phyloP scores from a whole-genome alignment of 2,113 vertebrate species.

The chimpanzee (Pan troglodytes) region DNA sequence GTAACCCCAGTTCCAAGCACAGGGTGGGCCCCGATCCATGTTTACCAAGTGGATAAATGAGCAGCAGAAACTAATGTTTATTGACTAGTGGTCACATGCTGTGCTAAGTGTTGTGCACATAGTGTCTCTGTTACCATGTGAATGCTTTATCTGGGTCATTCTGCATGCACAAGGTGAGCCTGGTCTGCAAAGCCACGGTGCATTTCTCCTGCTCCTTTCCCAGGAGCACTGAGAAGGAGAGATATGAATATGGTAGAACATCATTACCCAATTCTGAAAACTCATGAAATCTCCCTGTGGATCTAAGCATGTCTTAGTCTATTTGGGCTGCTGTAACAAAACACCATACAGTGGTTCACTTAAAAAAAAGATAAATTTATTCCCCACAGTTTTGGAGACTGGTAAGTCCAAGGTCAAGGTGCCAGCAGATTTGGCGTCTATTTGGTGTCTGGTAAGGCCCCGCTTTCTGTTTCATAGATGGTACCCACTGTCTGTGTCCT shows the following conservation, averaged over 20 bases:
- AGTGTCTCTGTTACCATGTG: background rate
- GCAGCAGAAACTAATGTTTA: background rate
- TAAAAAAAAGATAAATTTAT: background rate
- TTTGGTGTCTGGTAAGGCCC: background rate
- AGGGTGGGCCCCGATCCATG: background rate
- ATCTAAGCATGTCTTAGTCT: background rate
- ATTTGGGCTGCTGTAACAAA: background rate
- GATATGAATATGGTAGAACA: background rate
- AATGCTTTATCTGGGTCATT: background rate
- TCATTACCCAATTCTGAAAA: background rate
- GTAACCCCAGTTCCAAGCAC: background rate
- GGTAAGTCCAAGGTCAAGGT: background rate
- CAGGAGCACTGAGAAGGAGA: background rate
- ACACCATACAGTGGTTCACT: background rate
- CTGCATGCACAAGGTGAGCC: background rate
- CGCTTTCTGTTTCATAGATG: background rate
- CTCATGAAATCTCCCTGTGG: background rate
- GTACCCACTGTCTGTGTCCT: background rate
- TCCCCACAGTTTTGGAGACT: background rate
- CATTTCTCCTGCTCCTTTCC: background rate
- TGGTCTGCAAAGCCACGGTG: background rate
- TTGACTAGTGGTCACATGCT: accelerated
- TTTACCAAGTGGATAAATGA: background rate
- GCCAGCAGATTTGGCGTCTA: no score
- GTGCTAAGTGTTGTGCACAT: accelerated